Base-by-base conservation (phyloP, 2,797 vertebrate species). In the Acipenser transmontanus region DNA sequence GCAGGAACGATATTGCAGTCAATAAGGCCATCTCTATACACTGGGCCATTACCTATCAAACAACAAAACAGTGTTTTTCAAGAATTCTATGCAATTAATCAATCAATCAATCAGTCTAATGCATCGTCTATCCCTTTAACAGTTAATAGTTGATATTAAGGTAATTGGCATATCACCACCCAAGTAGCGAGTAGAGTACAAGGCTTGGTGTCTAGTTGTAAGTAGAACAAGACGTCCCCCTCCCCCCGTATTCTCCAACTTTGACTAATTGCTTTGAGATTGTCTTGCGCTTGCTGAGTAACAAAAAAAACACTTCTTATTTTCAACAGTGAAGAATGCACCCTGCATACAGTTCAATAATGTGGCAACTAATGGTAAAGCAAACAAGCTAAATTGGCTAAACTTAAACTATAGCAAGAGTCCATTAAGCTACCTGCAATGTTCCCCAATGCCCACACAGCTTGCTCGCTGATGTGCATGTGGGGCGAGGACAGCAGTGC, bases 401-500 rank as follows among this genome's bases (percentile, higher is more conserved):
- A 66, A 34, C 47, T 47, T 10, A 49, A 54, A 12, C 63, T 4
- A 13, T 10, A 13, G 20, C 12, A 47, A 14, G 49, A 6, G 7
- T 56, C 67, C 56, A n/a, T 49, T 12, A 50, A 10, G 80, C 82
- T 75, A 99, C 95, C 96, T 72, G 95, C 95, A 0, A 95, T 93
- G 69, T 99, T 98, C 10, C 94, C 95, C 47, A 98, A 80, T 0
- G 95, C 95, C 95, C 97, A 98, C 66, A 96, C 90, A 0, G 94
- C 81, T 80, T 97, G 95, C 74, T 97, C 94, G 0, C 92, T 92
- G 80, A 94, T 86, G 70, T 93, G 86, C 77, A 93, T 73, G 76
- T 91, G 73, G 0, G 94, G 88, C 0, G 94, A 96, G 0, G 87
- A 84, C 64, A 98, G 80, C 59, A 98, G 82, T 52, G 80, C 52